A percentile compares a stretch with the other conserved stretches of the same genome.
Evolutionary conservation across 2,888 invertebrate species (phyloP).

Genomic region (Platypus cylindrus): DNA sequence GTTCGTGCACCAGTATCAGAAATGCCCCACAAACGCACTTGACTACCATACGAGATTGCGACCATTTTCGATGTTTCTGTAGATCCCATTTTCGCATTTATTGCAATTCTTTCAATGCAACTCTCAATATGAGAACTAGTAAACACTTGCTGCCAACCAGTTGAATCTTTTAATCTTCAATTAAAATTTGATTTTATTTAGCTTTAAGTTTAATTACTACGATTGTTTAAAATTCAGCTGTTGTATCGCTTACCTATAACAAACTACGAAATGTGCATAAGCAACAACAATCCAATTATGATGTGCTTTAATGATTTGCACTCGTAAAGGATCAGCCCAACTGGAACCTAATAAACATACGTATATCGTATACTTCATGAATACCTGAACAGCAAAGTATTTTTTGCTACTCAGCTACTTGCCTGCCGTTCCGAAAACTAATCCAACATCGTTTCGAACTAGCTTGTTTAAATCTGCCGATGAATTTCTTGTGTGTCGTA

Average conservation of each 20-base stretch:
- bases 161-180: slow-evolving; percentile 78
- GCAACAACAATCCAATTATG: slow-evolving; percentile 97
- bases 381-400: slow-evolving; percentile 5
- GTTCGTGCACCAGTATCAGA: slow-evolving; percentile 62
- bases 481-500: slow-evolving; percentile 59
- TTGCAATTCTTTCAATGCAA: slow-evolving; percentile 81
- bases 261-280: slow-evolving; percentile 89
- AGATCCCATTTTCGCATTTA: slow-evolving; percentile 57
- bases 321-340: slow-evolving; percentile 77
- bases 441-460: slow-evolving; percentile 55
- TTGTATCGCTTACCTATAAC: slow-evolving; percentile 58
- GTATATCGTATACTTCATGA: slow-evolving; percentile 1
- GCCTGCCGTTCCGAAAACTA: slow-evolving; percentile 47
- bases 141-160: slow-evolving; percentile 92
- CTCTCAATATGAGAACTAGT: slow-evolving; percentile 85
- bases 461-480: slow-evolving; percentile 63
- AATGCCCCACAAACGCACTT: slow-evolving; percentile 68
- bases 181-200: no score
- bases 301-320: slow-evolving; percentile 89
- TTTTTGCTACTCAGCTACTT: slow-evolving; percentile 6
- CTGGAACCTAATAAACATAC: slow-evolving; percentile 44
- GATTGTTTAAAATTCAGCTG: no score
- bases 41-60: slow-evolving; percentile 65
- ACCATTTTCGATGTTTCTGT: slow-evolving; percentile 63
- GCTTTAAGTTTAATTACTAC: no score